Conservation (phyloP, 2,888 invertebrate species). For the Peribatodes rhomboidaria region DNA sequence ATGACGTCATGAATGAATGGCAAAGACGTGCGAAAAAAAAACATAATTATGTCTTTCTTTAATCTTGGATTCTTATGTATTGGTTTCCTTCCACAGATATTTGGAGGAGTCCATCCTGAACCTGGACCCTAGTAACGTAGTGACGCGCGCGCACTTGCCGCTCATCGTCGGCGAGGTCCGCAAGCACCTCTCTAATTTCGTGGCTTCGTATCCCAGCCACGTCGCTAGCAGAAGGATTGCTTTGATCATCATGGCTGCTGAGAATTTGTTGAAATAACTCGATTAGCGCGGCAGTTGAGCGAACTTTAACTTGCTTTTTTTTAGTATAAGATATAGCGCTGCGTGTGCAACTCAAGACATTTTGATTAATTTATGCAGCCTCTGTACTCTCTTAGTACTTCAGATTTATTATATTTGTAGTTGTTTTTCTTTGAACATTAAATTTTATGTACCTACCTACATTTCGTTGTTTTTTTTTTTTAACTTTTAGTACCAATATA, state of each 20-base stretch:
- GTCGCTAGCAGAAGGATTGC: slow-evolving; percentile 88
- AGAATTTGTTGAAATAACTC: slow-evolving; percentile 65
- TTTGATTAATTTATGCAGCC: too few relatives aligned
- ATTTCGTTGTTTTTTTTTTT: too few relatives aligned
- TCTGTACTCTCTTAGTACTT: neutral
- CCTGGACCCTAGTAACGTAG: slow-evolving; percentile 89
- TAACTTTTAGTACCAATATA: too few relatives aligned
- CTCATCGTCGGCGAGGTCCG: slow-evolving; percentile 91
- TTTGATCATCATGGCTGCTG: slow-evolving; percentile 89
- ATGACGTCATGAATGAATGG: too few relatives aligned
- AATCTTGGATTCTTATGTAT: neutral
- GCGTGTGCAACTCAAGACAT: neutral
- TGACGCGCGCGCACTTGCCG: slow-evolving; percentile 93
- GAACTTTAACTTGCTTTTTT: too few relatives aligned
- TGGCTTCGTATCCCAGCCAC: slow-evolving; percentile 88
- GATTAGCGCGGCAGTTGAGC: too few relatives aligned
- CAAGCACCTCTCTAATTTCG: slow-evolving; percentile 83
- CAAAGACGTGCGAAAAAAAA: too few relatives aligned
- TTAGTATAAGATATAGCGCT: too few relatives aligned
- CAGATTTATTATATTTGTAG: neutral
- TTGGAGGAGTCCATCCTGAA: slow-evolving; percentile 94
- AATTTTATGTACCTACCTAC: too few relatives aligned
- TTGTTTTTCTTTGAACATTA: neutral
- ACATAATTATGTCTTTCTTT: too few relatives aligned
- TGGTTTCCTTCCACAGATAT: slow-evolving; percentile 87